Conservation (phyloP, 1,140 invertebrate species). For the Planococcus citri region DNA sequence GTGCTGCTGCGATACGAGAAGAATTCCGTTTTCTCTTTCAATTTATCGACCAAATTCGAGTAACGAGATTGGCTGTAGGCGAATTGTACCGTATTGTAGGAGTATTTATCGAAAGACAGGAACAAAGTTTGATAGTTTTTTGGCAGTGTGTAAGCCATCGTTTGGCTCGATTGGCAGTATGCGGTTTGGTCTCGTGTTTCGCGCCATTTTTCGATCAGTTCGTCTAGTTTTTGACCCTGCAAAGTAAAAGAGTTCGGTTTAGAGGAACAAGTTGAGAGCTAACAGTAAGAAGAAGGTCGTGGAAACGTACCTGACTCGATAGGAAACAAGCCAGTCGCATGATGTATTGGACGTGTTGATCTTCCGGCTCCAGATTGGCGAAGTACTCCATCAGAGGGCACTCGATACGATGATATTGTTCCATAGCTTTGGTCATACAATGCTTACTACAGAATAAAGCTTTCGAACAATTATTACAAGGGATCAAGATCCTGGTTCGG, state of each 20-base stretch:
- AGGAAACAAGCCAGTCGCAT: background rate
- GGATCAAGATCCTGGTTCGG: background rate
- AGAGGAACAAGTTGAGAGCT: too few relatives aligned
- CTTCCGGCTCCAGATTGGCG: background rate
- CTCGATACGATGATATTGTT: slow-evolving; percentile 1
- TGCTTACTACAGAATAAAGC: background rate
- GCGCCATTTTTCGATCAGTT: background rate
- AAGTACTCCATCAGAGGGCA: background rate
- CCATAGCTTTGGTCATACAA: background rate
- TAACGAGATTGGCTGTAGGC: background rate
- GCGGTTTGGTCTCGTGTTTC: background rate
- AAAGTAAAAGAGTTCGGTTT: too few relatives aligned
- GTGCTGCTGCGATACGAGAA: background rate
- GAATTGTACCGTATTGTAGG: background rate
- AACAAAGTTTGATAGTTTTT: background rate
- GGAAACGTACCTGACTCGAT: background rate
- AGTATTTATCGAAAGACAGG: slow-evolving; percentile 2
- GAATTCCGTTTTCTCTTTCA: background rate
- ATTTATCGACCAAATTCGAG: background rate
- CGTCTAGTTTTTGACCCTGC: background rate
- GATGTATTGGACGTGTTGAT: background rate
- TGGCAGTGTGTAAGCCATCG: background rate
- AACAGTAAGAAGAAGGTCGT: too few relatives aligned
- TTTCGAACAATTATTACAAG: background rate
- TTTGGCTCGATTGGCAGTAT: background rate